Conservation (phyloP, 2,797 vertebrate species). For the Lateolabrax maculatus region DNA sequence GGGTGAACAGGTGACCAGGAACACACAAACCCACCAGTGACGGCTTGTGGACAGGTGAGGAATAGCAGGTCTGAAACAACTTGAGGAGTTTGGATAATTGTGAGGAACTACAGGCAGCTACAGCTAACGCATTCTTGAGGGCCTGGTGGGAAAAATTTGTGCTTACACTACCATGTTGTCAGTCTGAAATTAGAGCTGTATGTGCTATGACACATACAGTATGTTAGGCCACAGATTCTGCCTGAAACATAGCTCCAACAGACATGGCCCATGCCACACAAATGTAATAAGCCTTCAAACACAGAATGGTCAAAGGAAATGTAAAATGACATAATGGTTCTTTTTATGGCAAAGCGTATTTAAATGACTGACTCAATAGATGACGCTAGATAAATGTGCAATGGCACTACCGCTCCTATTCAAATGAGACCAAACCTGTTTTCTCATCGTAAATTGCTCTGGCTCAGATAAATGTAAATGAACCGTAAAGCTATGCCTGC, state of each 20-base stretch:
- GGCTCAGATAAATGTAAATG: conserved; percentile 51
- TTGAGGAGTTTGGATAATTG: not conserved
- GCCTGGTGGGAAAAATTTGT: not conserved
- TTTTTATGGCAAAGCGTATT: not conserved
- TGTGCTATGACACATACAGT: not conserved
- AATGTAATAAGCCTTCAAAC: conserved; percentile 4
- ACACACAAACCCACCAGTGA: not conserved
- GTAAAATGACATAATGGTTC: not conserved
- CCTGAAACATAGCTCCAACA: too few species aligned
- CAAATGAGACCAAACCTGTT: conserved; percentile 4
- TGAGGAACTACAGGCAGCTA: not conserved
- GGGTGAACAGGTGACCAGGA: not conserved
- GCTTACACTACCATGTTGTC: not conserved
- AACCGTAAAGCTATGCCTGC: not conserved
- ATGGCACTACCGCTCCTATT: not conserved
- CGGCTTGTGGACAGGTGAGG: conserved; percentile 48
- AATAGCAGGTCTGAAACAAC: conserved; percentile 19
- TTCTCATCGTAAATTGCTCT: conserved; percentile 18
- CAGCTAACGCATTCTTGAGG: not conserved
- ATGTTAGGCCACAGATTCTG: not conserved
- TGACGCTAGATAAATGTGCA: not conserved
- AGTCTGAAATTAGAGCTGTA: not conserved
- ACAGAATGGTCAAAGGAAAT: not conserved
- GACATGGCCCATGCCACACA: not conserved
- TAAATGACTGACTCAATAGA: not conserved